Conservation (phyloP, 1,140 invertebrate species). For the Drosophila leontia region DNA sequence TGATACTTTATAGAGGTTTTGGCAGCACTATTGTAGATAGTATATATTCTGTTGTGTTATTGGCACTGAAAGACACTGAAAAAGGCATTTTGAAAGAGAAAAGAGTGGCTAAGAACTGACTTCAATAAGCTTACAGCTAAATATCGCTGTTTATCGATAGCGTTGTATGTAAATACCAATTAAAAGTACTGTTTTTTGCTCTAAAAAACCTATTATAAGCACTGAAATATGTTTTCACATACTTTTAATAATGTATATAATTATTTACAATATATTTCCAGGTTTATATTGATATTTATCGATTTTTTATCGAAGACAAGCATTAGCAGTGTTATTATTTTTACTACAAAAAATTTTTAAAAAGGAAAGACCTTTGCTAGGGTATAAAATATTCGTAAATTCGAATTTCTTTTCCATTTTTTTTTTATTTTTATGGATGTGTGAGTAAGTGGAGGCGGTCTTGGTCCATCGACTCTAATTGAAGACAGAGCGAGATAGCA, state of each 20-base stretch:
- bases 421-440: not conserved
- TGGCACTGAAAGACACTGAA: not conserved
- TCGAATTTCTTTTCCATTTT: not conserved
- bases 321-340: too few relatives aligned
- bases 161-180: not conserved
- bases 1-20: not conserved
- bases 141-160: not conserved
- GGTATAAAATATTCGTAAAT: not conserved
- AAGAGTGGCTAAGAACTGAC: not conserved
- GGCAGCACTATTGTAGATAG: not conserved
- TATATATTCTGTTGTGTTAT: not conserved
- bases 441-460: slow-evolving; percentile 22
- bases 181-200: not conserved
- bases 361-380: not conserved
- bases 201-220: too few relatives aligned
- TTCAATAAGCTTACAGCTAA: not conserved
- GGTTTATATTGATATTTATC: not conserved
- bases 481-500: slow-evolving; percentile 21
- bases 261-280: not conserved
- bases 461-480: slow-evolving; percentile 44
- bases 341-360: too few relatives aligned
- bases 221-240: not conserved
- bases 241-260: too few relatives aligned
- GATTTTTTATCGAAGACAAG: not conserved
- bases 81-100: too few relatives aligned